Base-by-base conservation (phyloP, 2,888 invertebrate genomes). In the Aporophyla lueneburgensis region DNA sequence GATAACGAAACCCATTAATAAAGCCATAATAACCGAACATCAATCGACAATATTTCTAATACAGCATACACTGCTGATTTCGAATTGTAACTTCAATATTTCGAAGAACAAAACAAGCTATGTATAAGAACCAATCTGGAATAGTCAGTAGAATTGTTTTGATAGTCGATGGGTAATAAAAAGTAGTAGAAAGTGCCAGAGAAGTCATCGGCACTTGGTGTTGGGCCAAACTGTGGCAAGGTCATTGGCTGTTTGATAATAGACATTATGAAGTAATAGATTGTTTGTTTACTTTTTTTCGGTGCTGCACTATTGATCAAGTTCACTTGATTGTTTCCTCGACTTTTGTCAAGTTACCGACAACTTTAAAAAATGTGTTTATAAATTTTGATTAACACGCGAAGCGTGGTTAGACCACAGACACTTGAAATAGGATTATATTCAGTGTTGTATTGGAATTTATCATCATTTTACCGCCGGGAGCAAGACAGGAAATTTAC, bases 121-220 rank as follows among this genome's bases (percentile, higher is more conserved):
- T 91, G 92, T 89, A 92, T 81, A 79, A 59, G 75, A 58, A 74
- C 71, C 71, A 65, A 87, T 81, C 75, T 71, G 46, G 69, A 53
- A 80, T 68, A 40, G 65, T 71, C 63, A 74, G 24, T 71, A 21
- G 67, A 75, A 80, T 74, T 75, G 82, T 81, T 83, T 74, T 74
- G 80, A 89, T 88, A 81, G 85, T 74, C 83, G 76, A 81, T 71
- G 81, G 87, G 89, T 88, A 87, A 93, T 92, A 95, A 95, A 94
- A 94, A 94, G 91, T 88, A 87, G 89, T 95, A 95, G 95, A 95
- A 96, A 96, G 96, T 92, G 93, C 91, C 92, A 90, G 93, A 92
- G 95, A 89, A 94, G 95, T 96, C 95, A 95, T 94, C 94, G 95
- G 93, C 95, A 94, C 92, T 95, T 94, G 95, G 93, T 94, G 91